Evolutionary conservation across 2,113 vertebrate genomes (phyloP).

Genomic region (Grallaria varia): DNA sequence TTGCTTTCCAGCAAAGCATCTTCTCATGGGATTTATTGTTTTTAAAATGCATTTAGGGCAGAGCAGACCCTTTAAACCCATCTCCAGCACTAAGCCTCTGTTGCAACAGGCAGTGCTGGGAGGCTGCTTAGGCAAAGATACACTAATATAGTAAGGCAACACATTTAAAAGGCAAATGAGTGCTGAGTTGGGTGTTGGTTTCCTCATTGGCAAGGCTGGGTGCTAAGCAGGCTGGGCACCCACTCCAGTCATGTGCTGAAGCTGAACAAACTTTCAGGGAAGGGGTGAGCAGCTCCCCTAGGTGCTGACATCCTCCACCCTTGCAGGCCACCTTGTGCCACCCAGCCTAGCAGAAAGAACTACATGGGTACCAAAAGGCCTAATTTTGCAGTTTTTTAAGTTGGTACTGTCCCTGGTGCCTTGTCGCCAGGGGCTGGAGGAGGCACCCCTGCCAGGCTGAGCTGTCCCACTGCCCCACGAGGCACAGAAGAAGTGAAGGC

Average conservation of each 20-base stretch:
- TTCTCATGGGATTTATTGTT: not conserved
- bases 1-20: not conserved
- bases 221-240: not conserved
- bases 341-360: not conserved
- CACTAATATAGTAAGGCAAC: not conserved
- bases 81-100: not conserved
- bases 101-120: not conserved
- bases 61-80: not conserved
- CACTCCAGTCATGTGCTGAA: not conserved
- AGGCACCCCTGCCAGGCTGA: not conserved
- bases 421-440: not conserved
- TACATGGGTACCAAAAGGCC: fast-evolving
- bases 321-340: not conserved
- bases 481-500: not conserved
- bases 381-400: not conserved
- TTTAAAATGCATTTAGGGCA: not conserved
- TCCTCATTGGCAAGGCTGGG: not conserved
- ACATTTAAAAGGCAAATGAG: not conserved
- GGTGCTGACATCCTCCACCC: not conserved
- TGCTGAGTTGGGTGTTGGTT: not conserved
- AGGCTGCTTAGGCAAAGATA: not conserved
- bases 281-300: not conserved
- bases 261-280: not conserved
- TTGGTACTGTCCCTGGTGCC: not conserved
- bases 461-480: fast-evolving